Evolutionary conservation across 2,797 vertebrate genomes (phyloP).

Genomic region (Eulemur albifrons): DNA sequence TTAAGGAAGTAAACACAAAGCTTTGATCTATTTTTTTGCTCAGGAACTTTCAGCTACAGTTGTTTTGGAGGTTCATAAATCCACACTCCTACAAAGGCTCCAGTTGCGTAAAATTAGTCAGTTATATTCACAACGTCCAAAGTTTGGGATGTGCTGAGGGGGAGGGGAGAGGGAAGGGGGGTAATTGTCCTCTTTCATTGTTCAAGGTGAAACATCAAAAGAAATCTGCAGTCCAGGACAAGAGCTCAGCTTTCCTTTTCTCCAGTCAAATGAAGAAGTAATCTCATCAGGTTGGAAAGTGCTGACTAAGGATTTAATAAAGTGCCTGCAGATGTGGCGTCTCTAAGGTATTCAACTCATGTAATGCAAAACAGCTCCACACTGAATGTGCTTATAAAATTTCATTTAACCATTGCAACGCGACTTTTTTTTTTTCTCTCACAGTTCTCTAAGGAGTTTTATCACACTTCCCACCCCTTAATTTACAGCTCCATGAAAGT

Average conservation of each 20-base stretch:
- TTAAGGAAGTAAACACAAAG: conserved; percentile 77
- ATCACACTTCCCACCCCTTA: conserved; percentile 74
- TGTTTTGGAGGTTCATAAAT: conserved; percentile 73
- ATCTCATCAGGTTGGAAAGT: conserved; percentile 93
- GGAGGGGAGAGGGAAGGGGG: background rate
- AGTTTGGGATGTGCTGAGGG: conserved; percentile 34
- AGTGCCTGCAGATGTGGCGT: conserved; percentile 94
- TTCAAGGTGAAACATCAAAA: conserved; percentile 90
- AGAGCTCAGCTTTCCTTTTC: conserved; percentile 89
- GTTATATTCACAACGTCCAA: background rate
- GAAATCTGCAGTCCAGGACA: conserved; percentile 87
- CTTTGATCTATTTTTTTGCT: conserved; percentile 79
- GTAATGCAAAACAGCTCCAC: conserved; percentile 94
- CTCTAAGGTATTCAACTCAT: conserved; percentile 95
- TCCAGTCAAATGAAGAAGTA: conserved; percentile 94
- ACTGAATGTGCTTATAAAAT: conserved; percentile 89
- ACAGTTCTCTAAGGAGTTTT: conserved; percentile 85
- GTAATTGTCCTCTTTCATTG: conserved; percentile 75
- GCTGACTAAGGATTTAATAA: conserved; percentile 94
- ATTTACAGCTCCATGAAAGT: conserved; percentile 87
- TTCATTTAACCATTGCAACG: conserved; percentile 89
- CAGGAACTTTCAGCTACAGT: conserved; percentile 5
- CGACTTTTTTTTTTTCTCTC: conserved; percentile 68
- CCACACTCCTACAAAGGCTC: conserved; percentile 70
- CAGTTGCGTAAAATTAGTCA: conserved; percentile 64